phyloP scores from a whole-genome alignment of 2,113 vertebrate species.

The Corythoichthys intestinalis region DNA sequence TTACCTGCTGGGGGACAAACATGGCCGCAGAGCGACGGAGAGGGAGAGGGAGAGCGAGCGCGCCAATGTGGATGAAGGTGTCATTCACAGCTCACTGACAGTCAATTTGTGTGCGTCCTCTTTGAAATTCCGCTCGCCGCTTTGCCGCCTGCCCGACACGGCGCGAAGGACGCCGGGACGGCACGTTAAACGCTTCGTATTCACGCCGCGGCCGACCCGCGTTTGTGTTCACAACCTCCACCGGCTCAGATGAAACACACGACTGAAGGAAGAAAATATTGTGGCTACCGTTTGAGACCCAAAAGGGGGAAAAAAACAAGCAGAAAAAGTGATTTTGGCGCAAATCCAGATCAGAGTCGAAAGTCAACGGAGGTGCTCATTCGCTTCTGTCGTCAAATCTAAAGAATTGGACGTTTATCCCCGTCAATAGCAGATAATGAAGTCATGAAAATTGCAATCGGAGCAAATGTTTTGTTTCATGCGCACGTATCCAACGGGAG shows the following conservation, averaged over 20 bases:
- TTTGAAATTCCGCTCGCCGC: conserved; percentile 11
- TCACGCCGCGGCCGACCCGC: background rate
- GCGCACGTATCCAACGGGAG: too few relatives aligned
- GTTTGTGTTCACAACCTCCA: background rate
- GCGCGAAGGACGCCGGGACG: conserved; percentile 3
- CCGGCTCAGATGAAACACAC: background rate
- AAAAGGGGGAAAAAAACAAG: too few relatives aligned
- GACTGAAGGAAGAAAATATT: background rate
- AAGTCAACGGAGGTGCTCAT: too few relatives aligned
- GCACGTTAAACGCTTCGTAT: background rate
- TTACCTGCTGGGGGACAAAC: conserved; percentile 47
- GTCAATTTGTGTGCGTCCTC: conserved; percentile 6
- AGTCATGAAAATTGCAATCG: too few relatives aligned
- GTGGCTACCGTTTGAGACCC: background rate
- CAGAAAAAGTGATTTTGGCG: too few relatives aligned
- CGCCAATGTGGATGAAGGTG: conserved; percentile 52
- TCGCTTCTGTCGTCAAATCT: too few relatives aligned
- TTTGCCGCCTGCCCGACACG: background rate
- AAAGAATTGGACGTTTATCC: too few relatives aligned
- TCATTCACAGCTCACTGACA: conserved; percentile 64
- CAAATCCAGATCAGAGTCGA: too few relatives aligned
- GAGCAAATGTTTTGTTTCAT: too few relatives aligned
- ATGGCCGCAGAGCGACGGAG: background rate
- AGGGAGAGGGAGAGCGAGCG: background rate
- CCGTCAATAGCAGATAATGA: too few relatives aligned